A percentile compares a stretch with the other conserved stretches of the same genome.
These are phyloP conservation scores for Idaea aversata DNA, from an alignment of 2,888 invertebrate genomes.

Conservation along the genomic window DNA sequence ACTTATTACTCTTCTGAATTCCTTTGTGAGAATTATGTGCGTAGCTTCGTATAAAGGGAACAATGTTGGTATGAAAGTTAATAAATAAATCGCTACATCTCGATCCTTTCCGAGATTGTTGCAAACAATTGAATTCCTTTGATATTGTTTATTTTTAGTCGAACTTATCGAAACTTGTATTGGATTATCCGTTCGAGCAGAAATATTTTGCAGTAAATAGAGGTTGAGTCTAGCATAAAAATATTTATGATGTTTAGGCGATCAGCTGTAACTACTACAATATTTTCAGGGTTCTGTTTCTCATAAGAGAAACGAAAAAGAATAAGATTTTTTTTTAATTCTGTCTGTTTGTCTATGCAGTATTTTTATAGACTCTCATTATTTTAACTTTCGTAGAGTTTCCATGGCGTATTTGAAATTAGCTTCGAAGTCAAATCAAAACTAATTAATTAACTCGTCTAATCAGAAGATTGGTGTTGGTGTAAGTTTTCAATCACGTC, in stretches of 20 bases:
- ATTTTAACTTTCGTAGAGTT: no score
- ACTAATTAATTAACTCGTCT: no score
- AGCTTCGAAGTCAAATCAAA: no score
- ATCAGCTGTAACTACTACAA: not conserved
- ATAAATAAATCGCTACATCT: not conserved
- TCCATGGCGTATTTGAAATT: no score
- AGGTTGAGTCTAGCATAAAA: constrained; percentile 1
- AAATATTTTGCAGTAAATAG: constrained; percentile 12
- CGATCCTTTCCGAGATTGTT: not conserved
- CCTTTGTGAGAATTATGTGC: not conserved
- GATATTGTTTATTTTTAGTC: constrained; percentile 30
- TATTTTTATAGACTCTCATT: no score
- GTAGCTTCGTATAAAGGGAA: not conserved
- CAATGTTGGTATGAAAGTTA: not conserved
- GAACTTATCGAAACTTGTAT: constrained; percentile 31
- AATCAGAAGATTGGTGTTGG: no score
- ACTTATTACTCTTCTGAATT: not conserved
- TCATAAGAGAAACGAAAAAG: no score
- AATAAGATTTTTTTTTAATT: no score
- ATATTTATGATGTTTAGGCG: not conserved
- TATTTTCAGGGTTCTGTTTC: not conserved
- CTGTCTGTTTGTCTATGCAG: not conserved
- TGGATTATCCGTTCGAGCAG: constrained; percentile 26
- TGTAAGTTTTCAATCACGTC: no score
- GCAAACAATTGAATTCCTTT: constrained; percentile 31